phyloP scores from a whole-genome alignment of 2,113 vertebrate species.

The Notothenia rossii region DNA sequence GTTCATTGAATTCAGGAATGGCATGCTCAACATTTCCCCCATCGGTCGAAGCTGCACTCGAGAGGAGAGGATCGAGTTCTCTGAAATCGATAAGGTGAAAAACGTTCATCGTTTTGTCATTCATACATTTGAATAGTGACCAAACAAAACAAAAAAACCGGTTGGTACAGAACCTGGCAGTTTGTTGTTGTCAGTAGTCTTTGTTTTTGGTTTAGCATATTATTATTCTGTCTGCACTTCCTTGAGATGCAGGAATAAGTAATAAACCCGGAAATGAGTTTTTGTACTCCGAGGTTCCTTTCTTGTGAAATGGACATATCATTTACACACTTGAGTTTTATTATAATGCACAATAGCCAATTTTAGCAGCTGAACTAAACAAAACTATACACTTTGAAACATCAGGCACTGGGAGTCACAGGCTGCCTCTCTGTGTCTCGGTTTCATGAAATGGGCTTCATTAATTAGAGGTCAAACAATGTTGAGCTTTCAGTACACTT shows the following conservation, averaged over 20 bases:
- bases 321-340: background rate
- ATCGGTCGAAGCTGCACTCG: slow-evolving; percentile 95
- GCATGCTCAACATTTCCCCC: slow-evolving; percentile 96
- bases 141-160: background rate
- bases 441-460: slow-evolving; percentile 10
- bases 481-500: slow-evolving; percentile 35
- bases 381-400: slow-evolving; percentile 4
- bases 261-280: no score
- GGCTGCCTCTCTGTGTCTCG: background rate
- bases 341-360: background rate
- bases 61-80: slow-evolving; percentile 95
- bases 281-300: no score
- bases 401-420: background rate
- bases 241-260: no score
- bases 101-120: no score
- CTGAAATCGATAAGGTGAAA: slow-evolving; percentile 94
- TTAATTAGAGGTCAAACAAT: slow-evolving; percentile 46
- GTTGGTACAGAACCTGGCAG: background rate
- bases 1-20: slow-evolving; percentile 98
- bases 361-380: background rate
- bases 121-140: background rate
- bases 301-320: no score
- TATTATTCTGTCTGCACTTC: background rate
- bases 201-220: background rate
- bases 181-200: background rate